These are phyloP conservation scores for Clarias magur DNA, from an alignment of 2,113 vertebrate species.

Conservation along the genomic window DNA sequence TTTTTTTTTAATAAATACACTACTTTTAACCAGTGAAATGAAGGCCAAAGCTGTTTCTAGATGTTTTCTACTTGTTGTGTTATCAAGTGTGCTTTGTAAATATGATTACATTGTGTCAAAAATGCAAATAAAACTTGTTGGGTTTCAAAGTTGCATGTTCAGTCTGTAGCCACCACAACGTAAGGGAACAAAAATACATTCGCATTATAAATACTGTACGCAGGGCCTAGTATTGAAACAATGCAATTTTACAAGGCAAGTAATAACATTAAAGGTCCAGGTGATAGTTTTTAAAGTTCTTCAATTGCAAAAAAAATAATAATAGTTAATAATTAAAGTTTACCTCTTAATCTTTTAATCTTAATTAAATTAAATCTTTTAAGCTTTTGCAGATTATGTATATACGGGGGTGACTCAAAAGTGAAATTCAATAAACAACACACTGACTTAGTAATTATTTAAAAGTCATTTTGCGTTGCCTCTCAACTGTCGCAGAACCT, in stretches of 20 bases:
- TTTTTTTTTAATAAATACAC: neutral
- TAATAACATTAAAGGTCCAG: neutral
- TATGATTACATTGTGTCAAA: slow-evolving; percentile 36
- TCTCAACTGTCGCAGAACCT: too few species aligned
- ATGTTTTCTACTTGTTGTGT: slow-evolving; percentile 37
- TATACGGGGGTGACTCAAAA: too few species aligned
- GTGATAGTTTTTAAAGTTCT: neutral
- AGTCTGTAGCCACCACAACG: neutral
- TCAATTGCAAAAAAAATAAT: neutral
- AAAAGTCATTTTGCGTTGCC: too few species aligned
- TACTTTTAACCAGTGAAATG: slow-evolving; percentile 9
- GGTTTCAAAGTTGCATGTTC: neutral
- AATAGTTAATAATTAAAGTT: too few species aligned
- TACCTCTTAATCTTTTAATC: too few species aligned
- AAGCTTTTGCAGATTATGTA: neutral
- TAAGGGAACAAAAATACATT: neutral
- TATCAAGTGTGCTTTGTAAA: slow-evolving; percentile 38
- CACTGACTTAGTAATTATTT: too few species aligned
- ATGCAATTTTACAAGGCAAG: neutral
- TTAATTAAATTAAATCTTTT: too few species aligned
- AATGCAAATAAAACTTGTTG: slow-evolving; percentile 38
- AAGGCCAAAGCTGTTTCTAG: slow-evolving; percentile 47
- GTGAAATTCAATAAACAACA: too few species aligned
- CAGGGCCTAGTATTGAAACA: neutral
- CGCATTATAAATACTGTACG: neutral